Percentiles rank a stretch among this genome's conserved stretches.
phyloP scores from a whole-genome alignment of 2,888 invertebrate species.

The Heliconius aoede region DNA sequence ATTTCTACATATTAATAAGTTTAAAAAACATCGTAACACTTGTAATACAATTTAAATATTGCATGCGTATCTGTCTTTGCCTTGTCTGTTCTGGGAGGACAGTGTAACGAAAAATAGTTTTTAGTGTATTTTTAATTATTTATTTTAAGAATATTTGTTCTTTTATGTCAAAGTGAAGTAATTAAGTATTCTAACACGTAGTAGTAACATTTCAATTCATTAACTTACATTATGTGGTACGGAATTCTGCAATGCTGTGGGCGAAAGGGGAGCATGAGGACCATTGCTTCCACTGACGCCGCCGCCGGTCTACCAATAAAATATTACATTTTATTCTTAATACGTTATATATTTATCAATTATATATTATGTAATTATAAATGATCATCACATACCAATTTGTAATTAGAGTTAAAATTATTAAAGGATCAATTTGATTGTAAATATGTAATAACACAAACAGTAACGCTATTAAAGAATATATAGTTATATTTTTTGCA shows the following conservation, averaged over 20 bases:
- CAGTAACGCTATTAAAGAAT: background rate
- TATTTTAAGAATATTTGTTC: too few relatives aligned
- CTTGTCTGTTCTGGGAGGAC: background rate
- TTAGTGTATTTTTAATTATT: too few relatives aligned
- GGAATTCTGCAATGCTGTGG: constrained; percentile 78
- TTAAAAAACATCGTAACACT: background rate
- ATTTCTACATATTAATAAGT: background rate
- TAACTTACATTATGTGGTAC: constrained; percentile 76
- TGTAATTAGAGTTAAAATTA: background rate
- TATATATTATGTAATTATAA: background rate
- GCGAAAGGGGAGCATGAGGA: constrained; percentile 79
- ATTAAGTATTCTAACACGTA: too few relatives aligned
- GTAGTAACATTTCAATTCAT: background rate
- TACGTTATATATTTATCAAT: background rate
- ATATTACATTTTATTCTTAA: constrained; percentile 35
- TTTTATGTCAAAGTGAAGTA: too few relatives aligned
- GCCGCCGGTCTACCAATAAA: constrained; percentile 74
- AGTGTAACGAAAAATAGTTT: background rate
- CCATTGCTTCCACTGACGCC: constrained; percentile 78
- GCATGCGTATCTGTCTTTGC: too few relatives aligned
- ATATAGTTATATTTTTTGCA: background rate
- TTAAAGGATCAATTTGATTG: background rate
- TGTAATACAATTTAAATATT: background rate
- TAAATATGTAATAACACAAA: background rate
- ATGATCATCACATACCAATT: background rate